These are phyloP conservation scores for Alentia gelatinosa DNA, from an alignment of 2,888 invertebrate genomes.

Conservation along the genomic window DNA sequence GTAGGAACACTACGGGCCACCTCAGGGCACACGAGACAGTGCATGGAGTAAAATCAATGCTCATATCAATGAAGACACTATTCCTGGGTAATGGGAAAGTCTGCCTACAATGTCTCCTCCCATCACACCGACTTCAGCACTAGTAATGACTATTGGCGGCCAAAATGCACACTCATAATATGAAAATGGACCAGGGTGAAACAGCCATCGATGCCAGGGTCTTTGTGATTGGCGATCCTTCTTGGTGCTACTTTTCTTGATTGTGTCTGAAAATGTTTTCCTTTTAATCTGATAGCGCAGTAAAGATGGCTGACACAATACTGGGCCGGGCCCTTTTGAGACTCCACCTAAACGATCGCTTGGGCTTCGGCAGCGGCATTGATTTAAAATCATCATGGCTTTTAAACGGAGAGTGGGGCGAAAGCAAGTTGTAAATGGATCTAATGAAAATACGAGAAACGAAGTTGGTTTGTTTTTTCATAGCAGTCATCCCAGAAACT, in stretches of 20 bases:
- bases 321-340: not conserved
- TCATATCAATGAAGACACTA: constrained; percentile 46
- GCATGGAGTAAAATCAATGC: constrained; percentile 23
- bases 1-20: not conserved
- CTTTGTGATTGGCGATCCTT: not conserved
- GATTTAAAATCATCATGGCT: not conserved
- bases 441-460: not conserved
- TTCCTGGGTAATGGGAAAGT: constrained; percentile 13
- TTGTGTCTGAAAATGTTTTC: constrained; percentile 25
- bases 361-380: not conserved
- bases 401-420: not conserved
- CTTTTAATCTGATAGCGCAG: not conserved
- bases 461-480: not conserved
- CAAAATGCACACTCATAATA: constrained; percentile 31
- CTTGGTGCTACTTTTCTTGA: not conserved
- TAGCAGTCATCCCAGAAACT: not conserved
- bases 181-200: not conserved
- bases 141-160: constrained; percentile 26
- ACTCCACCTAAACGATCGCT: not conserved
- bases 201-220: not conserved
- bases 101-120: not conserved
- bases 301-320: not conserved
- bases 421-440: not conserved
- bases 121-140: not conserved
- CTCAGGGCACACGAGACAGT: not conserved